phyloP scores from a whole-genome alignment of 2,888 invertebrate species.

The Asteroscopus sphinx region DNA sequence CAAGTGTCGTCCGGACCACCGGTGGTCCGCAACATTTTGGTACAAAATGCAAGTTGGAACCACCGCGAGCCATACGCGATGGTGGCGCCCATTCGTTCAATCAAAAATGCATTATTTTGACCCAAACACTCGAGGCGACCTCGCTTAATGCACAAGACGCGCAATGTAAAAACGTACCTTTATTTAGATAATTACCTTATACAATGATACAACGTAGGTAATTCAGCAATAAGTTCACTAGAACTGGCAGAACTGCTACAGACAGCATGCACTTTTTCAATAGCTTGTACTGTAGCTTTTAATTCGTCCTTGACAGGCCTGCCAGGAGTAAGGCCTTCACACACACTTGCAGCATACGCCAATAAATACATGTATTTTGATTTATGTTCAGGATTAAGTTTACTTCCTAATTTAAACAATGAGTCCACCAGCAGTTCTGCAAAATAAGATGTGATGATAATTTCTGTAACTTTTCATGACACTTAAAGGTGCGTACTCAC shows the following conservation, averaged over 20 bases:
- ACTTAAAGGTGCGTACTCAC: too few relatives aligned
- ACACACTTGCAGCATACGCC: constrained; percentile 98
- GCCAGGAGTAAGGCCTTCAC: constrained; percentile 92
- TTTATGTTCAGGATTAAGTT: constrained; percentile 98
- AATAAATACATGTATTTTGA: constrained; percentile 98
- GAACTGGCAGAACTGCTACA: constrained; percentile 97
- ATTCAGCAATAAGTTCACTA: constrained; percentile 97
- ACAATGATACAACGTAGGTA: constrained; percentile 96
- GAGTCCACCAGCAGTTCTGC: constrained; percentile 97
- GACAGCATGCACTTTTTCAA: constrained; percentile 97
- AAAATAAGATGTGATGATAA: constrained; percentile 1
- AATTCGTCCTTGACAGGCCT: constrained; percentile 97
- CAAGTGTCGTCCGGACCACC: too few relatives aligned
- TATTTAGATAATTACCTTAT: constrained; percentile 91
- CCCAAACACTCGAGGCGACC: too few relatives aligned
- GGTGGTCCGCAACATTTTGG: too few relatives aligned
- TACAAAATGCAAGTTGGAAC: too few relatives aligned
- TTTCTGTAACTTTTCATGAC: too few relatives aligned
- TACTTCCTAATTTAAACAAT: constrained; percentile 97
- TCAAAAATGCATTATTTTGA: too few relatives aligned
- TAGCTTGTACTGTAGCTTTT: constrained; percentile 96
- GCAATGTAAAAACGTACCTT: not conserved
- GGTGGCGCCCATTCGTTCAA: too few relatives aligned
- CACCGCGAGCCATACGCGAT: too few relatives aligned
- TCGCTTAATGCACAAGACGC: too few relatives aligned